Conservation (phyloP, 2,888 invertebrate species). For the Eristalis tenax region DNA sequence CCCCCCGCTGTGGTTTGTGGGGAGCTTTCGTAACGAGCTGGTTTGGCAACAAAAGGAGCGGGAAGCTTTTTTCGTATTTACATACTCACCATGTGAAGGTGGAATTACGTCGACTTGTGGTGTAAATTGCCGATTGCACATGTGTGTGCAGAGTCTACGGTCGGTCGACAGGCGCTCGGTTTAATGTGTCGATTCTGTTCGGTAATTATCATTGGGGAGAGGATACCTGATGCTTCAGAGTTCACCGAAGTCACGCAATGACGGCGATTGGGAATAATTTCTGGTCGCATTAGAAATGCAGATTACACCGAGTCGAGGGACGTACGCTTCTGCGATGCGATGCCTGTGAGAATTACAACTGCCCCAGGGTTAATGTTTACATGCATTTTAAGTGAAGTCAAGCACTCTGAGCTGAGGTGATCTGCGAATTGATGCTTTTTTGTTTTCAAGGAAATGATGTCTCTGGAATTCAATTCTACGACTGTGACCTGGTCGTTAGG, state of each 20-base stretch:
- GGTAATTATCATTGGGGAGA: neutral
- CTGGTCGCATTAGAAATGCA: neutral
- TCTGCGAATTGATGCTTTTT: neutral
- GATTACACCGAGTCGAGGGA: neutral
- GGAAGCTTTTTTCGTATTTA: conserved; percentile 50
- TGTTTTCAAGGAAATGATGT: neutral
- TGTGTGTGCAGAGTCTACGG: neutral
- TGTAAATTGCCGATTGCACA: neutral
- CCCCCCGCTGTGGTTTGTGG: neutral
- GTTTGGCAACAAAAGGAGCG: conserved; percentile 52
- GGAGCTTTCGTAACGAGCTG: conserved; percentile 58
- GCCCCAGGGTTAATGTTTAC: neutral
- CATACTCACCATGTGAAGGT: conserved; percentile 26
- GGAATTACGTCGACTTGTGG: neutral
- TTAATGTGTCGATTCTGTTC: neutral
- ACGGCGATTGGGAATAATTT: neutral
- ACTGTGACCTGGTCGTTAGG: neutral
- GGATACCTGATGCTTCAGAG: conserved; percentile 9
- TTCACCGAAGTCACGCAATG: conserved; percentile 29
- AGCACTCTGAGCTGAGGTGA: neutral
- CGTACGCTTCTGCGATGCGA: neutral
- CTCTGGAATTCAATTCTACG: neutral
- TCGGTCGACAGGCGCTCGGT: neutral
- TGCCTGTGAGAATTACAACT: neutral
- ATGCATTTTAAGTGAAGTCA: neutral